phyloP scores from a whole-genome alignment of 2,888 invertebrate species.

The Drosophila greeni region DNA sequence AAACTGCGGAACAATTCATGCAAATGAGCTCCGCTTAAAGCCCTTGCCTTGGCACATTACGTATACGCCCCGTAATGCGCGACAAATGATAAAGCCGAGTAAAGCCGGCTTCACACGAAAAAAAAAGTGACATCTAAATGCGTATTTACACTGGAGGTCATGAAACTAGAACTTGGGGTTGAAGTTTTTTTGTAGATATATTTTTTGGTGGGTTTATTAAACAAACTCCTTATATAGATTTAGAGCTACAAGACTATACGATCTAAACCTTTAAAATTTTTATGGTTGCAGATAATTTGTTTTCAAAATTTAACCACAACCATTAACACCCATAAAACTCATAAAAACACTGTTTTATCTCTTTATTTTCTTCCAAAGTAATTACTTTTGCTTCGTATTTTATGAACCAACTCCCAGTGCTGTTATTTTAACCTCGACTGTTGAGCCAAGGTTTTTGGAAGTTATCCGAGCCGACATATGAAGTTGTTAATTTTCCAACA shows the following conservation, averaged over 20 bases:
- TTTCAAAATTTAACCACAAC: neutral
- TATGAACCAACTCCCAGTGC: neutral
- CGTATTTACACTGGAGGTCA: neutral
- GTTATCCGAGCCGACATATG: slow-evolving; percentile 60
- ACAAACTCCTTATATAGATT: too few relatives aligned
- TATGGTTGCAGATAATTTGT: too few relatives aligned
- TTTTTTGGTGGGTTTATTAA: neutral
- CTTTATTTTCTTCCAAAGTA: neutral
- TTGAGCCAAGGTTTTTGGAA: slow-evolving; percentile 18
- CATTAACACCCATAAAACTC: neutral
- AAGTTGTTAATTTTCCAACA: slow-evolving; percentile 65
- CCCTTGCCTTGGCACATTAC: slow-evolving; percentile 51
- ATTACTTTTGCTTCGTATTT: neutral
- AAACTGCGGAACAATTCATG: slow-evolving; percentile 61
- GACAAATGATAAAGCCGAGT: slow-evolving; percentile 51
- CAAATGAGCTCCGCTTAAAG: slow-evolving; percentile 61
- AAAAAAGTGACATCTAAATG: slow-evolving; percentile 6
- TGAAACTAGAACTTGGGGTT: neutral
- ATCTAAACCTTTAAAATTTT: too few relatives aligned
- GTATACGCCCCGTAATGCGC: slow-evolving; percentile 58
- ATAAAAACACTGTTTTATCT: neutral
- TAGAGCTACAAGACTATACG: neutral
- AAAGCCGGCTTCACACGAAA: slow-evolving; percentile 36
- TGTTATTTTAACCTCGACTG: neutral
- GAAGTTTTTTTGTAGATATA: neutral